Evolutionary conservation across 2,888 invertebrate species (phyloP).

Genomic region (Macrophya annulata): DNA sequence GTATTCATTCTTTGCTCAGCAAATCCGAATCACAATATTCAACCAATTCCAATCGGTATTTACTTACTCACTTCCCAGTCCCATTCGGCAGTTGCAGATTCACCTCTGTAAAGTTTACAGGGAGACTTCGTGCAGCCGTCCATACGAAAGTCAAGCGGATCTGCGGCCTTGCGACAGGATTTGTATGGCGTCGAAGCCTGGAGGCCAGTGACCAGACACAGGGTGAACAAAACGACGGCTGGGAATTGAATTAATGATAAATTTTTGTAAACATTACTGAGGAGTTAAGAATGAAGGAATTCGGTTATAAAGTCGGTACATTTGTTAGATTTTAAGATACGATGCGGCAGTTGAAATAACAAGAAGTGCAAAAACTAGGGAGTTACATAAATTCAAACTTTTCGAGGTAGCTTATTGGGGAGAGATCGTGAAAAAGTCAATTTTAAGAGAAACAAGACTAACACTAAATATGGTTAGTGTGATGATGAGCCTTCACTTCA

Average conservation of each 20-base stretch:
- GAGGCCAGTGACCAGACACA: slow-evolving; percentile 39
- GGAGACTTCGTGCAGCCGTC: slow-evolving; percentile 58
- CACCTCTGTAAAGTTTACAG: slow-evolving; percentile 57
- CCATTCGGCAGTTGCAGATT: slow-evolving; percentile 51
- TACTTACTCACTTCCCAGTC: slow-evolving; percentile 61
- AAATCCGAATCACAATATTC: background rate
- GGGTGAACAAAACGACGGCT: slow-evolving; percentile 28
- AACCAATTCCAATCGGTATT: background rate
- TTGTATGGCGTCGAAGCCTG: slow-evolving; percentile 42
- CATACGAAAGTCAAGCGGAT: slow-evolving; percentile 53
- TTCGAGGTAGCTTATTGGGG: too few relatives aligned
- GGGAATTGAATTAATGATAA: background rate
- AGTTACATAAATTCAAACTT: too few relatives aligned
- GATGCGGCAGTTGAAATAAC: background rate
- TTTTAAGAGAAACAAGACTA: too few relatives aligned
- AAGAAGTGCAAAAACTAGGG: too few relatives aligned
- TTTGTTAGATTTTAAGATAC: too few relatives aligned
- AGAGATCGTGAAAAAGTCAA: too few relatives aligned
- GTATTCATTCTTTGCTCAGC: background rate
- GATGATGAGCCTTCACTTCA: too few relatives aligned
- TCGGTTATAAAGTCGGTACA: too few relatives aligned
- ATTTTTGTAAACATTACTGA: background rate
- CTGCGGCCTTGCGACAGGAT: background rate
- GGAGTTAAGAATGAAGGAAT: background rate
- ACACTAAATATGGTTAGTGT: too few relatives aligned